Evolutionary conservation across 2,888 invertebrate genomes (phyloP).

Genomic region (Pristionchus exspectatus): DNA sequence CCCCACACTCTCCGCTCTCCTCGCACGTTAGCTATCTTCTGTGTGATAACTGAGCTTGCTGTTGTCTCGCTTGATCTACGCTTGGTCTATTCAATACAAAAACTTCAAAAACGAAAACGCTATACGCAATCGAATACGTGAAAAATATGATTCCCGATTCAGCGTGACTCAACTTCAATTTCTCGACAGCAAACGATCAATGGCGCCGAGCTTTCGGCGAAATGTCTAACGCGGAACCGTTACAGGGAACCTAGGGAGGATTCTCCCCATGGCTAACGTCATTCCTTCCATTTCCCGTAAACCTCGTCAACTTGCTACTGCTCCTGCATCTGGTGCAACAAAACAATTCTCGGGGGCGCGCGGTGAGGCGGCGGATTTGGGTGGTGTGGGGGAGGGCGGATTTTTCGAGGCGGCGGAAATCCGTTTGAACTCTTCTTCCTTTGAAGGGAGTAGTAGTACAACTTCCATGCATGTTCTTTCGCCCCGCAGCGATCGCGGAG

Average conservation of each 20-base stretch:
- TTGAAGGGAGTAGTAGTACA: background rate
- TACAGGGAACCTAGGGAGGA: background rate
- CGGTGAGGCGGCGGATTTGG: background rate
- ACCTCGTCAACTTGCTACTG: background rate
- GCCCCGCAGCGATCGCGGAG: background rate
- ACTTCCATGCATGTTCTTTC: background rate
- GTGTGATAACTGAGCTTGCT: background rate
- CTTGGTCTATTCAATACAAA: too few relatives aligned
- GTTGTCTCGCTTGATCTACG: background rate
- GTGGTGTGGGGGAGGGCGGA: background rate
- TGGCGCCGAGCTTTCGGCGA: too few relatives aligned
- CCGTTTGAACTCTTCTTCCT: slow-evolving; percentile 11
- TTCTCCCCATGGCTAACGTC: background rate
- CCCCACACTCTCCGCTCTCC: background rate
- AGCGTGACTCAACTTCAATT: too few relatives aligned
- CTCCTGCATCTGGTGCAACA: background rate
- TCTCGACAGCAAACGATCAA: too few relatives aligned
- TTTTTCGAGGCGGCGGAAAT: background rate
- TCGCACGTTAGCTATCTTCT: background rate
- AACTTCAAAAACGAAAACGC: too few relatives aligned
- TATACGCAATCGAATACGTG: too few relatives aligned
- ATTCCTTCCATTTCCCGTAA: background rate
- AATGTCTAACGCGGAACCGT: background rate
- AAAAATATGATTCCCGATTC: too few relatives aligned
- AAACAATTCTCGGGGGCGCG: background rate